Evolutionary conservation across 2,113 vertebrate genomes (phyloP).

Genomic region (Anseranas semipalmata): DNA sequence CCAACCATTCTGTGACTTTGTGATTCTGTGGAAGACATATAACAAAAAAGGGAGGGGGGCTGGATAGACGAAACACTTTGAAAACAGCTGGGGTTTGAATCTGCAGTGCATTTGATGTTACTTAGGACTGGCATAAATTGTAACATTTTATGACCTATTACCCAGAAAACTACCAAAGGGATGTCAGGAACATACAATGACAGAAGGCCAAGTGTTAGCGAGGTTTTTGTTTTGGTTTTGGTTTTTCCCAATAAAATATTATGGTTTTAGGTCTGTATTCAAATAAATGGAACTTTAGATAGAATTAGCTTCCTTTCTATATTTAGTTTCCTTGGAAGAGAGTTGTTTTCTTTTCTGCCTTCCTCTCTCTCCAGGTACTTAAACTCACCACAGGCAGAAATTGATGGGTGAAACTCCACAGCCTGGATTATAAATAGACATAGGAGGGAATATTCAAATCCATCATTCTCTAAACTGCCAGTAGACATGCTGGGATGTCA

Average conservation of each 20-base stretch:
- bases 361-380: neutral
- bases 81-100: neutral
- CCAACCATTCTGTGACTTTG: neutral
- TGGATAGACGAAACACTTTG: neutral
- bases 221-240: neutral
- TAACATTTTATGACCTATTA: neutral
- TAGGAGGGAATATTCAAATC: neutral
- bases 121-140: neutral
- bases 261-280: neutral
- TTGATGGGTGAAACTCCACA: neutral
- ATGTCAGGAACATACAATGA: neutral
- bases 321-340: rapidly evolving
- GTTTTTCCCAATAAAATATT: neutral
- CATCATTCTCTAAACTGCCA: neutral
- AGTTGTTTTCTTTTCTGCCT: neutral
- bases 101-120: neutral
- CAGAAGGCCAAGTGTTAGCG: neutral
- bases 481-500: neutral
- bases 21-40: neutral
- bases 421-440: neutral
- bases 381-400: neutral
- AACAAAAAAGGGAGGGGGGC: neutral
- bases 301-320: neutral
- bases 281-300: neutral
- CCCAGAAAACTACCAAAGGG: rapidly evolving